phyloP scores from a whole-genome alignment of 2,113 vertebrate species.

The Phoxinus phoxinus region DNA sequence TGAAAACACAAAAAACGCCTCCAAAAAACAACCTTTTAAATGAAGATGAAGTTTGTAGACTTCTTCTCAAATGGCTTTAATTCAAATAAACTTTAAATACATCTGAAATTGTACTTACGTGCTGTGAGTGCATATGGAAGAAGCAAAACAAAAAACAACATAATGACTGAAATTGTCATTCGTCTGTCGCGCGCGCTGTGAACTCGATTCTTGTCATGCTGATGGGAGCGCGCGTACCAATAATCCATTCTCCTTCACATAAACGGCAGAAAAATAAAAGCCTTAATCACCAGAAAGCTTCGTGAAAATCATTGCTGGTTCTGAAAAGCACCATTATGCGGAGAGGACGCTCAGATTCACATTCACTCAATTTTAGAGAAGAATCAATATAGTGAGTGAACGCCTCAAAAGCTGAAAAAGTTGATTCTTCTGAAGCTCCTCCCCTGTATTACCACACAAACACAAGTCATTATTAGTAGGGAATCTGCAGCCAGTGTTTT shows the following conservation, averaged over 20 bases:
- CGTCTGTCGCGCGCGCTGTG: constrained; percentile 20
- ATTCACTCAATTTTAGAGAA: constrained; percentile 28
- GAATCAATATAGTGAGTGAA: constrained; percentile 72
- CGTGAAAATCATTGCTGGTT: neutral
- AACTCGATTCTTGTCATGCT: constrained; percentile 19
- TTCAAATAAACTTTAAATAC: neutral
- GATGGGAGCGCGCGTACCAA: constrained; percentile 26
- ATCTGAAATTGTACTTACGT: constrained; percentile 67
- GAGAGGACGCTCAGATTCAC: neutral
- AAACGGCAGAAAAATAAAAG: constrained; percentile 4
- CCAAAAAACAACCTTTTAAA: neutral
- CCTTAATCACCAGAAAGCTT: constrained; percentile 1
- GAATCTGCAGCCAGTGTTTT: constrained; percentile 20
- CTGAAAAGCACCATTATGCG: constrained; percentile 15
- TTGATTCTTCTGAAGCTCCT: constrained; percentile 75
- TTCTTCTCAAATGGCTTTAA: neutral
- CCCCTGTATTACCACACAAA: constrained; percentile 68
- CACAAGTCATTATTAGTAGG: constrained; percentile 60
- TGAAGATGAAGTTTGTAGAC: neutral
- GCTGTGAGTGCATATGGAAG: constrained; percentile 62
- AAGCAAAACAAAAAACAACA: constrained; percentile 57
- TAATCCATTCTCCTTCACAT: constrained; percentile 37
- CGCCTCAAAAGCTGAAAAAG: constrained; percentile 78
- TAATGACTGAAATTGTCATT: constrained; percentile 6
- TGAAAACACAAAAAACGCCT: neutral